Evolutionary conservation across 2,113 vertebrate species (phyloP), one percentile per base, ranked within the genome.

Genomic region (Lophura nycthemera): DNA sequence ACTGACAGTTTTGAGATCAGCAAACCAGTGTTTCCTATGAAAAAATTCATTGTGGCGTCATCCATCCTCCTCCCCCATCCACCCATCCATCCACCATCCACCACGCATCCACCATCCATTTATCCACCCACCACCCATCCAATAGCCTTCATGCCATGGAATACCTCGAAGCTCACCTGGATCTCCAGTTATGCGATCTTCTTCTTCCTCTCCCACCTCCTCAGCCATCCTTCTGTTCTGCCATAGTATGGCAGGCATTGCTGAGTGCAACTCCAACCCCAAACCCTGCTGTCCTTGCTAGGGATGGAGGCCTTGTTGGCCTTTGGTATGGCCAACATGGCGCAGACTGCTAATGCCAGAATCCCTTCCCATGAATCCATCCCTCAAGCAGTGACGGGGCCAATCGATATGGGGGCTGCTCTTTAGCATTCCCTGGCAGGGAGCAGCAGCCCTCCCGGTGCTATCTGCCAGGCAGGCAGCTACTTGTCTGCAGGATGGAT

Each of bases 241-340:
- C 11, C 48, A 15, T 29, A 32, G 52, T 45, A 13, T 4, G n/a
- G 65, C 50, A 52, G 27, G 20, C 34, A 12, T 6, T 54, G 11
- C 36, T 3, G 5, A 34, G n/a, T 2, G 14, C 1, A 2, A 20
- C 63, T 80, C 16, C 0, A 0, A 52, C 27, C 52, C 52, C 29
- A 56, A 56, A 6, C 50, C 64, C 65, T 24, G 29, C 60, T 36
- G 70, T 36, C 1, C n/a, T 32, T 45, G 47, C 40, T 0, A 1
- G 40, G 70, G 65, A 24, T 24, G 56, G 50, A 79, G 50, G 64
- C 18, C 64, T 45, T 3, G 32, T 47, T 56, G 80, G 52, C 34
- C 43, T n/a, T 57, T 22, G 64, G 11, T 64, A 60, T 50, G 57
- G 69, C 36, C 69, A 24, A 25, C 20, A 3, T 2, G 18, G 11